Percentiles rank a stretch among this genome's conserved stretches.
phyloP scores from a whole-genome alignment of 2,888 invertebrate species.

The Ornithoptera priamus region DNA sequence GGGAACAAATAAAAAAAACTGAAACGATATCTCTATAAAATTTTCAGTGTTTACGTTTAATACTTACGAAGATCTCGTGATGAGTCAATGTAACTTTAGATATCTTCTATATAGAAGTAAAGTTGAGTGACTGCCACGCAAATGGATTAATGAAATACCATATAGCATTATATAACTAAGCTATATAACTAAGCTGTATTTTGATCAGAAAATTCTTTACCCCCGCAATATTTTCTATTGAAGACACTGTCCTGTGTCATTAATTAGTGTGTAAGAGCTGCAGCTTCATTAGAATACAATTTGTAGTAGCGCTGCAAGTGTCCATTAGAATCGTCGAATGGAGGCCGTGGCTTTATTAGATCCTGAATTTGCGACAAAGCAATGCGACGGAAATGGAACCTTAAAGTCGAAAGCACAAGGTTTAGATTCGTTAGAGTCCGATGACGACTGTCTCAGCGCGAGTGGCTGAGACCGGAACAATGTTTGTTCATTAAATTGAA shows the following conservation, averaged over 20 bases:
- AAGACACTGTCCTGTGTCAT: neutral
- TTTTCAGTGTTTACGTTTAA: too few species aligned
- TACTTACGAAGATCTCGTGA: too few species aligned
- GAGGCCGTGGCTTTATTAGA: conserved; percentile 22
- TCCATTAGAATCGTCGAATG: conserved; percentile 23
- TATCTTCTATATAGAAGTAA: too few species aligned
- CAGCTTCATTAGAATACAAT: conserved; percentile 17
- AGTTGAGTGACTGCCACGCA: too few species aligned
- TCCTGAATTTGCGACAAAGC: conserved; percentile 5
- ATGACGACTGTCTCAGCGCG: conserved; percentile 20
- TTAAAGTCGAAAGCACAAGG: neutral
- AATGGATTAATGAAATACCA: too few species aligned
- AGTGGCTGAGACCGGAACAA: conserved; percentile 27
- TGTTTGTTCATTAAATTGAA: conserved; percentile 33
- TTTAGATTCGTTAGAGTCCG: neutral
- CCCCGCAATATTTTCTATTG: too few species aligned
- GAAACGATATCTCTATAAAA: too few species aligned
- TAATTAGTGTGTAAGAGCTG: neutral
- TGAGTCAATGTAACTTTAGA: too few species aligned
- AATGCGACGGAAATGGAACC: conserved; percentile 3
- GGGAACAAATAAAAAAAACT: too few species aligned
- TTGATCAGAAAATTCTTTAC: too few species aligned
- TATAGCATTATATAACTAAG: too few species aligned
- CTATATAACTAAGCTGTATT: too few species aligned
- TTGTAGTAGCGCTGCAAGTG: conserved; percentile 16